phyloP scores from a whole-genome alignment of 2,113 vertebrate genomes.

The Stegastes partitus region DNA sequence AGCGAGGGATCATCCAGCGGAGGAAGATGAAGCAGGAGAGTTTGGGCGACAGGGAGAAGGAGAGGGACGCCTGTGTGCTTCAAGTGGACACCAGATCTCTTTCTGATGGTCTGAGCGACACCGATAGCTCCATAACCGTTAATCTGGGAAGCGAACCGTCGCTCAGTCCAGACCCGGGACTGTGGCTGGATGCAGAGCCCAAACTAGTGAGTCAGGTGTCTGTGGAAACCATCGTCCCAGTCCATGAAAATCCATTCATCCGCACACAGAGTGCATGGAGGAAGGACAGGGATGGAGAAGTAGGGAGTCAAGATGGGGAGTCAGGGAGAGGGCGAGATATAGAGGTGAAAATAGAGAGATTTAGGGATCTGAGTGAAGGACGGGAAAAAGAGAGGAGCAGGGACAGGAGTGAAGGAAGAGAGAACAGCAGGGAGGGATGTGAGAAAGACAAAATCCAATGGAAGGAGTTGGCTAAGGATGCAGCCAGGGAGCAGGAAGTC shows the following conservation, averaged over 20 bases:
- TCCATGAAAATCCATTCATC: conserved; percentile 90
- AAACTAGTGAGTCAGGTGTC: conserved; percentile 76
- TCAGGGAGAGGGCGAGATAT: conserved; percentile 65
- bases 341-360: conserved; percentile 66
- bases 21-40: conserved; percentile 86
- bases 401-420: conserved; percentile 66
- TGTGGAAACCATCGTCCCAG: conserved; percentile 86
- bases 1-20: conserved; percentile 89
- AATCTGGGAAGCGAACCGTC: conserved; percentile 57
- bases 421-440: conserved; percentile 43
- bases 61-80: conserved; percentile 56
- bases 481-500: conserved; percentile 53
- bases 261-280: conserved; percentile 82
- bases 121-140: conserved; percentile 51
- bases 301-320: conserved; percentile 68
- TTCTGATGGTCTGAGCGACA: conserved; percentile 65
- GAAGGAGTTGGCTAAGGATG: conserved; percentile 64
- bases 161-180: conserved; percentile 65
- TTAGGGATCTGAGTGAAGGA: conserved; percentile 70
- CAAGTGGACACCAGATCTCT: conserved; percentile 52
- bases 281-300: conserved; percentile 63
- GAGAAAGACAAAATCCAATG: conserved; percentile 54
- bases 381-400: conserved; percentile 60
- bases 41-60: conserved; percentile 69
- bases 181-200: conserved; percentile 64